Evolutionary conservation across 2,888 invertebrate genomes (phyloP).

Genomic region (Drosophila seclusa): DNA sequence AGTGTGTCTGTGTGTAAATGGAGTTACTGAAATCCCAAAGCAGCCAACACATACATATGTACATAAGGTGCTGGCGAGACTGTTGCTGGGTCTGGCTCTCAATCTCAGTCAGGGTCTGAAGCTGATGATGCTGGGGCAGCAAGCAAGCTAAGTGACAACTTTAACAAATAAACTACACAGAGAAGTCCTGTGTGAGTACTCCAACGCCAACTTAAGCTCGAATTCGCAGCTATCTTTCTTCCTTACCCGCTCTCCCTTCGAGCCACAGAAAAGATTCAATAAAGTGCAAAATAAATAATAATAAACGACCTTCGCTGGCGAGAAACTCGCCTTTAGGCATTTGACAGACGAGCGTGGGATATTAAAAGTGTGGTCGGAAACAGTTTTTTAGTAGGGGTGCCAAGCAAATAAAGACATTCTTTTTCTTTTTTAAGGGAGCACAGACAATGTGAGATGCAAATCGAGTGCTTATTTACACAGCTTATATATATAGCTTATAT

Average conservation of each 20-base stretch:
- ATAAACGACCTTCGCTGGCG: slow-evolving; percentile 70
- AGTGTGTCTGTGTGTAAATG: slow-evolving; percentile 14
- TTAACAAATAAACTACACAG: slow-evolving; percentile 63
- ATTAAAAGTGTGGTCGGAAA: slow-evolving; percentile 48
- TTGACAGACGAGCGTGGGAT: slow-evolving; percentile 65
- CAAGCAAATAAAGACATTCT: slow-evolving; percentile 8
- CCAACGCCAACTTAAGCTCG: not conserved
- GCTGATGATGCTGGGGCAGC: slow-evolving; percentile 31
- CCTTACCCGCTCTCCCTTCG: slow-evolving; percentile 2
- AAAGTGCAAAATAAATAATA: slow-evolving; percentile 75
- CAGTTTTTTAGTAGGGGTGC: slow-evolving; percentile 5
- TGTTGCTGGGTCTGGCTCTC: not conserved
- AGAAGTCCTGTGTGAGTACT: slow-evolving; percentile 22
- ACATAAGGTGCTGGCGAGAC: slow-evolving; percentile 41
- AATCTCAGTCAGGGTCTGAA: slow-evolving; percentile 24
- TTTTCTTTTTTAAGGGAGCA: slow-evolving; percentile 1
- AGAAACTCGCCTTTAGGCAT: slow-evolving; percentile 37
- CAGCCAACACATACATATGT: slow-evolving; percentile 44
- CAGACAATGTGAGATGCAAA: slow-evolving; percentile 35
- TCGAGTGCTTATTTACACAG: slow-evolving; percentile 1
- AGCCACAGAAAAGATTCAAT: slow-evolving; percentile 54
- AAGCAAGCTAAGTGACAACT: slow-evolving; percentile 63
- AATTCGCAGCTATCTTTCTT: not conserved
- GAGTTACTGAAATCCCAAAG: slow-evolving; percentile 40
- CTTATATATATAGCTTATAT: slow-evolving; percentile 13